Base-by-base conservation (phyloP, 2,888 invertebrate species). In the Agriopis leucophaearia region DNA sequence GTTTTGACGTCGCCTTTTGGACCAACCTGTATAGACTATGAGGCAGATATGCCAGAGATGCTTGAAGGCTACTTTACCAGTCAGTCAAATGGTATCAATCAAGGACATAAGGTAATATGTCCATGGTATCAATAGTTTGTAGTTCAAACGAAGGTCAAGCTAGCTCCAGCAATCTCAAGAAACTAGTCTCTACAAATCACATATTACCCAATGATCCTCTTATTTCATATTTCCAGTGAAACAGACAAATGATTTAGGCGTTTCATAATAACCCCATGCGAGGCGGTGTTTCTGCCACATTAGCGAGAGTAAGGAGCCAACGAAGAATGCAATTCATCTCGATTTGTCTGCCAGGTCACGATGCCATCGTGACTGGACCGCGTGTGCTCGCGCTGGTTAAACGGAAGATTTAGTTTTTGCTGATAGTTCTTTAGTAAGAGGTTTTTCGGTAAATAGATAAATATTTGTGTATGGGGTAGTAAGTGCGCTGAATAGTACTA, bases 271-370 rank as follows among this genome's bases (percentile, higher is more conserved):
- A 69, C 69, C 76, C 74, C 64, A 72, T 78, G 82, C 81, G 84
- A 83, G 81, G 80, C 81, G 80, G 81, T 85, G 79, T 75, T 72
- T 69, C 59, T 77, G 80, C 79, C 81, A 82, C 81, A 87, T 86
- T 83, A 74, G 54, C 52, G 36, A 63, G 69, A 69, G 67, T 67
- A 70, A 74, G 72, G 75, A 81, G 75, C 79, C 75, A 78, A 80
- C 82, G 85, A 88, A 86, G 87, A 89, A 87, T 87, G 85, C 88
- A 91, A 91, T 92, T 91, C 92, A 90, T 92, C 90, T 90, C 88
- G 92, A 93, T 93, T 92, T 92, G 93, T 92, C 90, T 81, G 79
- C 74, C 80, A 78, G 89, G 90, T 91, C 92, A 91, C 88, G 89
- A 87, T 83, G 78, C 78, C 71, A 80, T 88, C 91, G 90, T 92